Percentiles rank a stretch among this genome's conserved stretches.
Conservation (phyloP, 2,888 invertebrate species). For the Athetis lepigone region DNA sequence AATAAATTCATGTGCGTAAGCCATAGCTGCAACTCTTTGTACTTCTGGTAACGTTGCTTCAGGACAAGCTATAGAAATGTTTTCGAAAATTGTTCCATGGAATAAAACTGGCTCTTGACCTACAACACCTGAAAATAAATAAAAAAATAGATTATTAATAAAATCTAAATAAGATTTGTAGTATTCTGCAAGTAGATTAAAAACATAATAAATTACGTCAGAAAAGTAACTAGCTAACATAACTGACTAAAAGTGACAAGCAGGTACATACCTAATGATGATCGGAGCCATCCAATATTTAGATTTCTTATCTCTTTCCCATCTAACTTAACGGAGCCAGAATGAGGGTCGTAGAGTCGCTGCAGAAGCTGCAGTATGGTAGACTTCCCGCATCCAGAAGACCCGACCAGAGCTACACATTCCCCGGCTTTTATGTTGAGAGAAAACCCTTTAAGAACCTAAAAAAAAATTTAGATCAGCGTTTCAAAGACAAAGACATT, state of each 20-base stretch:
- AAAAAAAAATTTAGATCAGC: neutral
- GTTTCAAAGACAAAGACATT: too few species aligned
- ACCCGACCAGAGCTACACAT: slow-evolving; percentile 93
- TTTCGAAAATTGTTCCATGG: slow-evolving; percentile 93
- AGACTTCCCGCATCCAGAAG: slow-evolving; percentile 95
- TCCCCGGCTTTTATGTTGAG: slow-evolving; percentile 92
- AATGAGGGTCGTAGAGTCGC: slow-evolving; percentile 92
- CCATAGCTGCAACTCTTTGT: slow-evolving; percentile 93
- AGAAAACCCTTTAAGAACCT: slow-evolving; percentile 93
- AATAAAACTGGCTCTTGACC: slow-evolving; percentile 97
- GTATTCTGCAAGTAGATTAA: too few species aligned
- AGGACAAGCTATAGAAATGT: slow-evolving; percentile 93
- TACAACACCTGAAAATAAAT: slow-evolving; percentile 91
- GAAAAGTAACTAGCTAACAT: neutral
- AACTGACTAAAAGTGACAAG: neutral
- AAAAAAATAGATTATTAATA: neutral
- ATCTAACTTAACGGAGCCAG: slow-evolving; percentile 91
- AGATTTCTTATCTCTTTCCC: slow-evolving; percentile 92
- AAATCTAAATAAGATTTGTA: too few species aligned
- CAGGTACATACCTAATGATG: slow-evolving; percentile 91
- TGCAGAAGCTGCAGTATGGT: slow-evolving; percentile 95
- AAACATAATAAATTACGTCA: too few species aligned
- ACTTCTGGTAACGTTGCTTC: slow-evolving; percentile 93
- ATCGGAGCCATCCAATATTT: slow-evolving; percentile 94
- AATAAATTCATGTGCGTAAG: slow-evolving; percentile 95